Conservation (phyloP, 1,140 invertebrate genomes). For the Diorhabda elongata region DNA sequence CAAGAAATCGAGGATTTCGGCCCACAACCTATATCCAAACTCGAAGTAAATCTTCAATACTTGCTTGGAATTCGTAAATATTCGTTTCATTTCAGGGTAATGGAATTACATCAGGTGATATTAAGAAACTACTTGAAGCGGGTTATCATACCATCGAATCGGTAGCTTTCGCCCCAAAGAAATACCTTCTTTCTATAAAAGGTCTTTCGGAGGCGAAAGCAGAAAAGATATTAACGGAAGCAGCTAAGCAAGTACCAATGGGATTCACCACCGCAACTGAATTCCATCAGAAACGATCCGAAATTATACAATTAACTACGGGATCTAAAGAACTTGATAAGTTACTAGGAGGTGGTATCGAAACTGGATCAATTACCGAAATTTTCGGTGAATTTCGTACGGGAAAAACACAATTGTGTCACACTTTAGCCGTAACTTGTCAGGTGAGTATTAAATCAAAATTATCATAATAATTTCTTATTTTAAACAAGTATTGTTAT, state of each 20-base stretch:
- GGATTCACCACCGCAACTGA: slow-evolving; percentile 97
- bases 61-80: not conserved
- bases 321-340: slow-evolving; percentile 93
- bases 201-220: slow-evolving; percentile 97
- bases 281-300: slow-evolving; percentile 88
- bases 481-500: no score
- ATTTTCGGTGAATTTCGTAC: slow-evolving; percentile 98
- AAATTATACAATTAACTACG: slow-evolving; percentile 86
- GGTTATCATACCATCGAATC: slow-evolving; percentile 95
- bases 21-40: slow-evolving; percentile 56
- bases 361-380: slow-evolving; percentile 99
- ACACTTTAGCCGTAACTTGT: slow-evolving; percentile 96
- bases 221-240: slow-evolving; percentile 91
- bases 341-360: slow-evolving; percentile 92
- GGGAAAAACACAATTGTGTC: slow-evolving; percentile 97
- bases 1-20: slow-evolving; percentile 59
- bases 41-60: slow-evolving; percentile 52
- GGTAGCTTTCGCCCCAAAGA: slow-evolving; percentile 92
- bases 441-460: slow-evolving; percentile 57
- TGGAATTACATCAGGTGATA: slow-evolving; percentile 84
- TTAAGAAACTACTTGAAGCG: slow-evolving; percentile 90
- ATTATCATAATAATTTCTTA: not conserved
- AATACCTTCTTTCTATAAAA: slow-evolving; percentile 84
- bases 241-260: slow-evolving; percentile 91
- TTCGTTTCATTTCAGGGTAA: slow-evolving; percentile 56